Conservation (phyloP, 2,888 invertebrate species). For the Cynaeus angustus region DNA sequence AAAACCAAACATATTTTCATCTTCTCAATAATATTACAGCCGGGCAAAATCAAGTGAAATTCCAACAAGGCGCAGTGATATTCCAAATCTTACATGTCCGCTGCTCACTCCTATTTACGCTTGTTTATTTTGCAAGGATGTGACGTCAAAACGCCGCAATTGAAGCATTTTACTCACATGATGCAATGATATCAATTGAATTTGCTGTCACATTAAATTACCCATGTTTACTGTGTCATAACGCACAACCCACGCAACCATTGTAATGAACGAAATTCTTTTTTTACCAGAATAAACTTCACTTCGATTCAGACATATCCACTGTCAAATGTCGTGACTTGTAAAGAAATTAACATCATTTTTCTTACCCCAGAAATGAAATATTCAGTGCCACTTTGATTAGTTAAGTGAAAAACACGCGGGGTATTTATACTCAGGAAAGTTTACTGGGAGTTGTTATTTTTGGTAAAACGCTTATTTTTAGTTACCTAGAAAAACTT, state of each 20-base stretch:
- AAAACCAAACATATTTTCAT: too few species aligned
- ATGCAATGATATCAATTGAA: conserved; percentile 22
- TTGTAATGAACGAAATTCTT: neutral
- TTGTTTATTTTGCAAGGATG: conserved; percentile 40
- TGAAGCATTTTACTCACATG: conserved; percentile 15
- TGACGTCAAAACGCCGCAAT: conserved; percentile 32
- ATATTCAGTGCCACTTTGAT: neutral
- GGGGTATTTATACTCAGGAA: too few species aligned
- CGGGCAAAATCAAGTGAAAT: too few species aligned
- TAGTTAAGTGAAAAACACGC: neutral
- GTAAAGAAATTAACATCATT: conserved; percentile 23
- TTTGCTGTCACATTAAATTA: conserved; percentile 29
- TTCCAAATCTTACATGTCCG: conserved; percentile 5
- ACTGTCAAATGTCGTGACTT: conserved; percentile 16
- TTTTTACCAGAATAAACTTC: neutral
- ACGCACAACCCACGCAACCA: neutral
- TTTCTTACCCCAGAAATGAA: conserved; percentile 1
- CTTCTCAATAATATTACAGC: too few species aligned
- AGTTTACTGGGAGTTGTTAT: too few species aligned
- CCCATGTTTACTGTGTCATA: conserved; percentile 6
- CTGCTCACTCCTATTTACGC: conserved; percentile 9
- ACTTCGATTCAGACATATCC: conserved; percentile 27
- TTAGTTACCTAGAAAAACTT: too few species aligned
- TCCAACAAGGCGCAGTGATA: too few species aligned
- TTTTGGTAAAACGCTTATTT: too few species aligned